Conservation (phyloP, 1,140 invertebrate species). For the Magallana gigas region DNA sequence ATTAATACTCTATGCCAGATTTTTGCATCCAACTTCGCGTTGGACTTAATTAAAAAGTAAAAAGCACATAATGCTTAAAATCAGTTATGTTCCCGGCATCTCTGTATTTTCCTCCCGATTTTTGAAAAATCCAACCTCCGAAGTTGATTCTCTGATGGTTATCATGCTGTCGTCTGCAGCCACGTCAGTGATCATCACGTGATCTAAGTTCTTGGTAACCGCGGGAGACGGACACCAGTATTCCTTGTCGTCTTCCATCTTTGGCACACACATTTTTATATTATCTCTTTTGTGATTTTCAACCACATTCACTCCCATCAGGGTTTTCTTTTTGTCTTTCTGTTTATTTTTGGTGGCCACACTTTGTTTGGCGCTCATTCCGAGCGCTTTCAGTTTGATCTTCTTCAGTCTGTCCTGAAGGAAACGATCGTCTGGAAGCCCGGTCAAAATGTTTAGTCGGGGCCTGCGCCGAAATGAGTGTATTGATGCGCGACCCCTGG, state of each 20-base stretch:
- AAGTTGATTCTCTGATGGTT: conserved; percentile 19
- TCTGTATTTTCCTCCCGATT: conserved; percentile 14
- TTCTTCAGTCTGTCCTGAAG: conserved; percentile 30
- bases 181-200: conserved; percentile 37
- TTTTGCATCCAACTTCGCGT: neutral
- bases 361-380: conserved; percentile 16
- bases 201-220: conserved; percentile 2
- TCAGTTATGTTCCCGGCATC: conserved; percentile 12
- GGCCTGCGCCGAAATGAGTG: conserved; percentile 14
- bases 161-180: conserved; percentile 23
- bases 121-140: conserved; percentile 22
- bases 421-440: conserved; percentile 22
- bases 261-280: conserved; percentile 38
- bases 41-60: neutral
- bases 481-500: conserved; percentile 7
- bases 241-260: conserved; percentile 27
- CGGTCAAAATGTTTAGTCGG: conserved; percentile 14
- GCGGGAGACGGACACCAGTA: conserved; percentile 34
- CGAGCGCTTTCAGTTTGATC: neutral
- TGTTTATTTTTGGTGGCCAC: conserved; percentile 7
- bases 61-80: neutral
- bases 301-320: conserved; percentile 2
- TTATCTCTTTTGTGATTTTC: conserved; percentile 20
- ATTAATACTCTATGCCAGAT: neutral
- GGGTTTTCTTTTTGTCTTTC: neutral